Conservation (phyloP, 2,113 vertebrate species). For the Rhombomys opimus region DNA sequence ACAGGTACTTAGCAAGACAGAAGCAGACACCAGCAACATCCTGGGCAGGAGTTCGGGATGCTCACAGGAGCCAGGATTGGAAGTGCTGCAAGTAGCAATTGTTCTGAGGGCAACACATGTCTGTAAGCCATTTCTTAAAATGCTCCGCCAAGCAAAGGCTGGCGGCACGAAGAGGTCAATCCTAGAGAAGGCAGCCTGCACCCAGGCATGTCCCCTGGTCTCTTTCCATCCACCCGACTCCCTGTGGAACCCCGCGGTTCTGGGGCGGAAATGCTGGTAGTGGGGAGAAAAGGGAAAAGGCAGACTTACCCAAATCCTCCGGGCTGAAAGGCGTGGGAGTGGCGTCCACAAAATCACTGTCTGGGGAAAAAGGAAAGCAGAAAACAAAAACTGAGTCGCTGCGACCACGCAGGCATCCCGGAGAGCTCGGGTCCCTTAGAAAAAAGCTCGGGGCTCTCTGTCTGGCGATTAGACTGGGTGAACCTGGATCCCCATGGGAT, state of each 20-base stretch:
- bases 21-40: fast-evolving
- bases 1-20: background rate
- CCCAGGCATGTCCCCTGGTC: fast-evolving
- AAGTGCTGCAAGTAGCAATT: background rate
- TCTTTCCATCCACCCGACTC: background rate
- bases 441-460: constrained; percentile 45
- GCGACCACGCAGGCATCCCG: constrained; percentile 34
- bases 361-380: constrained; percentile 80
- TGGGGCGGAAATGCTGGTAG: background rate
- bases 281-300: background rate
- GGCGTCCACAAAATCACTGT: constrained; percentile 83
- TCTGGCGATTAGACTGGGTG: background rate
- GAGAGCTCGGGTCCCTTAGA: background rate
- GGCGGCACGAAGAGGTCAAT: background rate
- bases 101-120: background rate
- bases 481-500: background rate
- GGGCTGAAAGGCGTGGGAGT: constrained; percentile 77
- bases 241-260: background rate
- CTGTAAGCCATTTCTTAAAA: background rate
- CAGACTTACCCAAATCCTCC: constrained; percentile 87
- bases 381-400: constrained; percentile 54
- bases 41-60: background rate
- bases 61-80: background rate
- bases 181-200: background rate
- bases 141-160: background rate